Conservation (phyloP, 2,888 invertebrate genomes). For the Diploptera punctata region DNA sequence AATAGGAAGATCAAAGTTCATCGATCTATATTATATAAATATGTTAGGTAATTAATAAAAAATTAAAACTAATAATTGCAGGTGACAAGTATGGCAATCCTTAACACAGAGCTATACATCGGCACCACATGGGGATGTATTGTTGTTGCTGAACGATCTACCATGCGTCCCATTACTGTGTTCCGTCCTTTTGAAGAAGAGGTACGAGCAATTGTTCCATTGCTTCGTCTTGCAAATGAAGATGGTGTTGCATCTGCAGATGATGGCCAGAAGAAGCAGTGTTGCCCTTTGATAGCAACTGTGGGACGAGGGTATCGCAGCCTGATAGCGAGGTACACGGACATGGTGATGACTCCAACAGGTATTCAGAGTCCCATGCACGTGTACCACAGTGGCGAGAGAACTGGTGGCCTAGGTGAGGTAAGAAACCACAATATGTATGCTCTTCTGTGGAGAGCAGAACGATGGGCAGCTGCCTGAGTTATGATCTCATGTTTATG, state of each 20-base stretch:
- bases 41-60: too few relatives aligned
- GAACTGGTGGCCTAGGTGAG: constrained; percentile 43
- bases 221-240: constrained; percentile 16
- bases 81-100: constrained; percentile 73
- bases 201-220: constrained; percentile 59
- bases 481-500: neutral
- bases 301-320: constrained; percentile 87
- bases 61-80: too few relatives aligned
- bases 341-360: constrained; percentile 42
- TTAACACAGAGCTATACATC: constrained; percentile 78
- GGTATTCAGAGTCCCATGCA: constrained; percentile 41
- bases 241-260: neutral
- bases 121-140: constrained; percentile 97
- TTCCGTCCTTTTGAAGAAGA: constrained; percentile 90
- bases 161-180: constrained; percentile 87
- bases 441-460: constrained; percentile 74
- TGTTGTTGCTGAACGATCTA: constrained; percentile 82
- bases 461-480: constrained; percentile 64
- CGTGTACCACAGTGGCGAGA: neutral
- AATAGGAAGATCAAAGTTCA: too few relatives aligned
- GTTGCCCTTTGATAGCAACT: constrained; percentile 67
- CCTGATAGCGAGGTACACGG: constrained; percentile 57
- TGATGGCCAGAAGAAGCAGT: constrained; percentile 53
- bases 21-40: too few relatives aligned
- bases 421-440: constrained; percentile 62